Conservation (phyloP, 2,888 invertebrate genomes). For the Parnassius smintheus region DNA sequence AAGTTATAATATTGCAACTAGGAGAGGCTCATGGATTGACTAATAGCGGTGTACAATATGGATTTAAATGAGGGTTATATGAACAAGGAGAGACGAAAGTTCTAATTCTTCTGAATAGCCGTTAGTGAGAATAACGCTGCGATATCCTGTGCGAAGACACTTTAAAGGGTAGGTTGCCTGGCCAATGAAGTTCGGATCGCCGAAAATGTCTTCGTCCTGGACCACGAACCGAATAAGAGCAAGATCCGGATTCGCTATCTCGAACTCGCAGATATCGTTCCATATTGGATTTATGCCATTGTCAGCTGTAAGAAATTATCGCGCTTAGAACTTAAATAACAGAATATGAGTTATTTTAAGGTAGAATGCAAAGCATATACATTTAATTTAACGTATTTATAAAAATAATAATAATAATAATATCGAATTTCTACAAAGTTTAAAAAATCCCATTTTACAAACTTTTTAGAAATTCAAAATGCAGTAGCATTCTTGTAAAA, state of each 20-base stretch:
- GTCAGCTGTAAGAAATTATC: constrained; percentile 82
- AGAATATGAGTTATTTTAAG: too few relatives aligned
- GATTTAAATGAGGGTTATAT: constrained; percentile 56
- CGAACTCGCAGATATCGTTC: constrained; percentile 93
- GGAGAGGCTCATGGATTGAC: not conserved
- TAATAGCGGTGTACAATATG: not conserved
- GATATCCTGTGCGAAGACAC: constrained; percentile 91
- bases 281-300: constrained; percentile 97
- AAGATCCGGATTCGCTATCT: constrained; percentile 89
- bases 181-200: constrained; percentile 97
- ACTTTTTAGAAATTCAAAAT: too few relatives aligned
- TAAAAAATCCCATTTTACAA: too few relatives aligned
- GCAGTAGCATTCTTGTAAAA: too few relatives aligned
- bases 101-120: constrained; percentile 96
- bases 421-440: too few relatives aligned
- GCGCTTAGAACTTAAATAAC: too few relatives aligned
- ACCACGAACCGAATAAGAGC: constrained; percentile 93
- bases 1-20: not conserved
- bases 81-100: constrained; percentile 92
- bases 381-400: too few relatives aligned
- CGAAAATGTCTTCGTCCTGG: constrained; percentile 98
- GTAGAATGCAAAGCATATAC: too few relatives aligned
- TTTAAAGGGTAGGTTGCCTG: constrained; percentile 96
- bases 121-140: constrained; percentile 95
- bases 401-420: too few relatives aligned